Conservation (phyloP, 2,797 vertebrate genomes). For the Acipenser transmontanus region DNA sequence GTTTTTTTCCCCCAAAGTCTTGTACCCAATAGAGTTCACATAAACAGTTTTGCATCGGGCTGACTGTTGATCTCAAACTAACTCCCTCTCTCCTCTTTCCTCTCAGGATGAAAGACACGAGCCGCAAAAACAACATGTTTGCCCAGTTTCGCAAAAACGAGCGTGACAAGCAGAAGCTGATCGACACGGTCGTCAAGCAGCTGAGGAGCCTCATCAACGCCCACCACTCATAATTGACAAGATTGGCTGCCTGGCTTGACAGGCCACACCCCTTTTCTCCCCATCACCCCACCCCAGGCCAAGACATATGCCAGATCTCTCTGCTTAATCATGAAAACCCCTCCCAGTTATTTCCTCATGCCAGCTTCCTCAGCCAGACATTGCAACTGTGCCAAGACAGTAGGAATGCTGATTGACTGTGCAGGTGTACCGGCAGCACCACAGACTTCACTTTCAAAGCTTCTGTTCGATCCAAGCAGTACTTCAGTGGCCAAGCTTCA, state of each 20-base stretch:
- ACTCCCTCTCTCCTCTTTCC: slow-evolving; percentile 13
- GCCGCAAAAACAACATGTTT: slow-evolving; percentile 88
- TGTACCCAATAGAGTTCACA: too few relatives aligned
- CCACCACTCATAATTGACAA: slow-evolving; percentile 67
- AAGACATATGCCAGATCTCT: background rate
- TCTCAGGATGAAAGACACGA: slow-evolving; percentile 85
- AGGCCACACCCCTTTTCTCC: slow-evolving; percentile 1
- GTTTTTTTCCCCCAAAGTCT: too few relatives aligned
- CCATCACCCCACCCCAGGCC: background rate
- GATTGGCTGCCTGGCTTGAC: background rate
- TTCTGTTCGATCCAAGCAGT: too few relatives aligned
- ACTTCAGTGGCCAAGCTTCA: too few relatives aligned
- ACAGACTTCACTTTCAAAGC: too few relatives aligned
- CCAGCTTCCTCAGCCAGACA: background rate
- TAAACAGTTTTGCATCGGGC: background rate
- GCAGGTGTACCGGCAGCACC: too few relatives aligned
- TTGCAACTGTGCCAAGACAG: too few relatives aligned
- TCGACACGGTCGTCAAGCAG: slow-evolving; percentile 88
- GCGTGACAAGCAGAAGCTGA: slow-evolving; percentile 87
- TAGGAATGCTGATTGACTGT: too few relatives aligned
- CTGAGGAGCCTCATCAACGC: slow-evolving; percentile 82
- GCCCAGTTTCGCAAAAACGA: slow-evolving; percentile 91
- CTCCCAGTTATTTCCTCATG: background rate
- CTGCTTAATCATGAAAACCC: background rate
- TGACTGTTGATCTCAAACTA: background rate